Conservation (phyloP, 1,140 invertebrate genomes). For the Tetraneura akinire region DNA sequence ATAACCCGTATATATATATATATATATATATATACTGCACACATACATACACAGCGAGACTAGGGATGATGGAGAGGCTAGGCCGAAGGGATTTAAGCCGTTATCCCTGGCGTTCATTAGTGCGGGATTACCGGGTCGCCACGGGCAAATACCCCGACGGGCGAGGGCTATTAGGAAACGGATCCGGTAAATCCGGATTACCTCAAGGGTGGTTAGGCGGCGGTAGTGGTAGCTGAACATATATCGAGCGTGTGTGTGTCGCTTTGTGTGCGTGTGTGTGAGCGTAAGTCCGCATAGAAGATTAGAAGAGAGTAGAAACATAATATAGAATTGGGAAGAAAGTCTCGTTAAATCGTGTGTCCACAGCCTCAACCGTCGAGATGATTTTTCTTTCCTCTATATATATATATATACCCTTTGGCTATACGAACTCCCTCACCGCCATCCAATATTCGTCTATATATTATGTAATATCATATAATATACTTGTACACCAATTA, state of each 20-base stretch:
- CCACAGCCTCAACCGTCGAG: constrained; percentile 1
- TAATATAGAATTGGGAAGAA: no score
- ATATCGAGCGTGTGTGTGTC: no score
- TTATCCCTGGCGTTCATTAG: constrained; percentile 50
- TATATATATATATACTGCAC: background rate
- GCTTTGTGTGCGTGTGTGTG: background rate
- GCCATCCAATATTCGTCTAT: no score
- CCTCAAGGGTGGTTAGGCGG: constrained; percentile 25
- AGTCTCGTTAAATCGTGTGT: constrained; percentile 25
- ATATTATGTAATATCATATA: background rate
- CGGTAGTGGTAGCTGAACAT: background rate
- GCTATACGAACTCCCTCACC: no score
- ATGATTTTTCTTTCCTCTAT: constrained; percentile 27
- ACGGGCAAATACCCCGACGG: constrained; percentile 37
- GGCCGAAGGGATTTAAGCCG: constrained; percentile 49
- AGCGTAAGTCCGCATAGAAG: background rate
- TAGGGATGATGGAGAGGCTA: background rate
- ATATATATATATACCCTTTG: no score
- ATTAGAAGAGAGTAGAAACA: background rate
- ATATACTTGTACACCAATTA: background rate
- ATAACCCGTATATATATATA: no score
- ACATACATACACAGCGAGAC: no score
- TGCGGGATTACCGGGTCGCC: constrained; percentile 48
- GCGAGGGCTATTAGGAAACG: constrained; percentile 47
- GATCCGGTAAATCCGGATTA: constrained; percentile 49